These are phyloP conservation scores for Brachyalestes nurse DNA, from an alignment of 2,797 vertebrate species.

Conservation along the genomic window DNA sequence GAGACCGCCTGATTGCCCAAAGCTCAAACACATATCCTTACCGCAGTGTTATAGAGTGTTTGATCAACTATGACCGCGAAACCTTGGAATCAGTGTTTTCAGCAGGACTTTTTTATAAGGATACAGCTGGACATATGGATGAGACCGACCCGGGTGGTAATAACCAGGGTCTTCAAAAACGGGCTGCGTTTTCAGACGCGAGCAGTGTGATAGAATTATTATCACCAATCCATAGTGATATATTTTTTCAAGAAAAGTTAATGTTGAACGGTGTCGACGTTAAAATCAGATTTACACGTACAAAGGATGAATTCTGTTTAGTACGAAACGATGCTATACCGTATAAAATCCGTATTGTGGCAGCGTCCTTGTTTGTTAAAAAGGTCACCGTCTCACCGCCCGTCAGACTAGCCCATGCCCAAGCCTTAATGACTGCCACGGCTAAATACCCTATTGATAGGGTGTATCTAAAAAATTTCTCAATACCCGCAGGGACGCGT, in stretches of 20 bases:
- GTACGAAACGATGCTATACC: too few relatives aligned
- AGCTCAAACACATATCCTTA: slow-evolving; percentile 14
- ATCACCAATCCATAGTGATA: background rate
- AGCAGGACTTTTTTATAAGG: background rate
- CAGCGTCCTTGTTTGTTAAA: too few relatives aligned
- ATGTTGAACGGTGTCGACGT: background rate
- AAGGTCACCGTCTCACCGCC: too few relatives aligned
- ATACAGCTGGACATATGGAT: background rate
- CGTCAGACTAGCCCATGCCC: background rate
- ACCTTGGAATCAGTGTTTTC: background rate
- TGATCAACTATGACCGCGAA: background rate
- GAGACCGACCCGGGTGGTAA: background rate
- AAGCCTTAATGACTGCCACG: background rate
- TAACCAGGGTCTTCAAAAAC: background rate
- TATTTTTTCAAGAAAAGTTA: background rate
- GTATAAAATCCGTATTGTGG: too few relatives aligned
- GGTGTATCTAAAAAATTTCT: slow-evolving; percentile 25
- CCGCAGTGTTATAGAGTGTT: background rate
- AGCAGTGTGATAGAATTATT: background rate
- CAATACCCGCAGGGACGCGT: background rate
- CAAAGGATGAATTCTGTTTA: background rate
- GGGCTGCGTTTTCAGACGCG: background rate
- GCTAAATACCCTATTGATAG: slow-evolving; percentile 25
- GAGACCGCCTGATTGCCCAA: background rate
- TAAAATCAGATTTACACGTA: background rate